These are phyloP conservation scores for Atta texana DNA, from an alignment of 1,140 invertebrate species.

Conservation along the genomic window DNA sequence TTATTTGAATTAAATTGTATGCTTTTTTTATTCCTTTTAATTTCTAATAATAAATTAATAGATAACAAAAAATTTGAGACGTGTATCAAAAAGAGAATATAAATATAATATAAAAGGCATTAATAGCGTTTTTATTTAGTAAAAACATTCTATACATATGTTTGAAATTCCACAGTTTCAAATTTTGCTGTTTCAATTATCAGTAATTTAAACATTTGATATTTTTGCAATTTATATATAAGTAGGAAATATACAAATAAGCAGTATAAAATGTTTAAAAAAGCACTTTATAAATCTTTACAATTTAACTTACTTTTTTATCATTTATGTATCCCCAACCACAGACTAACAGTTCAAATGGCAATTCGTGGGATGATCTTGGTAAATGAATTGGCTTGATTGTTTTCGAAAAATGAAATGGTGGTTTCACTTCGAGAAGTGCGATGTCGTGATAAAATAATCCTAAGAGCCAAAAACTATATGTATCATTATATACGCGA, in stretches of 20 bases:
- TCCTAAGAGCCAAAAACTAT: background rate
- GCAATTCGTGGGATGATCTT: background rate
- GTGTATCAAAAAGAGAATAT: background rate
- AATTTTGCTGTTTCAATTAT: background rate
- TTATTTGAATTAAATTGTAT: background rate
- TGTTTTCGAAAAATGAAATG: conserved; percentile 69
- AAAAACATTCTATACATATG: conserved; percentile 5
- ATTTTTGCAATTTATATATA: too few relatives aligned
- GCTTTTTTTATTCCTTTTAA: background rate
- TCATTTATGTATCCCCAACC: conserved; percentile 72
- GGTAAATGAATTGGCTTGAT: conserved; percentile 66
- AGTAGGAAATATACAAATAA: background rate
- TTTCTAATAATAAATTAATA: background rate
- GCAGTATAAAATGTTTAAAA: background rate
- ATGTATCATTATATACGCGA: conserved; percentile 48
- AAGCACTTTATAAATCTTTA: background rate
- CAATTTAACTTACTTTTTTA: conserved; percentile 11
- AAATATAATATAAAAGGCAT: background rate
- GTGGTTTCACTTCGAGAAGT: conserved; percentile 63
- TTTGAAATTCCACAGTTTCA: background rate
- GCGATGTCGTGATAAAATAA: conserved; percentile 67
- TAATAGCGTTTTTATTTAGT: background rate
- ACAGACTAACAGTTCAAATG: conserved; percentile 64
- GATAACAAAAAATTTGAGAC: background rate
- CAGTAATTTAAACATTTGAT: background rate